Evolutionary conservation across 1,140 invertebrate species (phyloP).

Genomic region (Aphis craccivora): DNA sequence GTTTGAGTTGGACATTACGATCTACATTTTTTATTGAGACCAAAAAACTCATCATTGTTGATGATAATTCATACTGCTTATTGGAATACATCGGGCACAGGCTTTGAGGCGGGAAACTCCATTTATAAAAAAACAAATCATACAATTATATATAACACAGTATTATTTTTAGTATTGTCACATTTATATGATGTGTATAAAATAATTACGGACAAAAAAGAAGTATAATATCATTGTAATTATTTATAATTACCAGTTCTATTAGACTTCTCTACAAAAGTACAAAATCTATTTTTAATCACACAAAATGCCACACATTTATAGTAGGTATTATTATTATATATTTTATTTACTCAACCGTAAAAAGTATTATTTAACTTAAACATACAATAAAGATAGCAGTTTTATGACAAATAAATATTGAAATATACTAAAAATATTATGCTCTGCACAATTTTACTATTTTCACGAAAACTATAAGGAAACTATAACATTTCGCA

Average conservation of each 20-base stretch:
- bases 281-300: neutral
- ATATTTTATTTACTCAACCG: neutral
- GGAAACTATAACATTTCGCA: neutral
- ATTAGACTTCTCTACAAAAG: neutral
- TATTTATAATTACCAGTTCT: neutral
- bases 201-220: neutral
- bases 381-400: neutral
- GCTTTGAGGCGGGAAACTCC: neutral
- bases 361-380: neutral
- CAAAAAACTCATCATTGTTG: neutral
- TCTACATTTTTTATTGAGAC: neutral
- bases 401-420: neutral
- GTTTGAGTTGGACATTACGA: neutral
- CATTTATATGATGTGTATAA: neutral
- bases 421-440: neutral
- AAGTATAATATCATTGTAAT: neutral
- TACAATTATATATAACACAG: neutral
- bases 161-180: neutral
- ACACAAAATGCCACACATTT: neutral
- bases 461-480: neutral
- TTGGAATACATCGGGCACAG: too few species aligned
- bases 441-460: neutral
- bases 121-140: neutral
- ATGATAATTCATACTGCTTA: neutral
- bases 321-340: too few species aligned